phyloP scores from a whole-genome alignment of 2,113 vertebrate species.

The Lepidothrix coronata region DNA sequence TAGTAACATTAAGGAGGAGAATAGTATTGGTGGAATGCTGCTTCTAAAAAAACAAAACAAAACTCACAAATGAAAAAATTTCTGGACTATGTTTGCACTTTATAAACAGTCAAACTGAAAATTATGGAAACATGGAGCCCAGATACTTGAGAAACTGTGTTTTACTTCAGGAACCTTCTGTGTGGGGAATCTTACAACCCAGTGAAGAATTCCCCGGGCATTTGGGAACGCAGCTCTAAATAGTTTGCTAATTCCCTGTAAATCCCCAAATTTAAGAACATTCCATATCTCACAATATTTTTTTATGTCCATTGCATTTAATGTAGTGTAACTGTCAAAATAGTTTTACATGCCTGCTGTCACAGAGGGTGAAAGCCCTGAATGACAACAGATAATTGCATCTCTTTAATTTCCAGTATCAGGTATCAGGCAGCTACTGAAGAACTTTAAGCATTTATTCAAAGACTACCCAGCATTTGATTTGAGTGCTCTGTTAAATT shows the following conservation, averaged over 20 bases:
- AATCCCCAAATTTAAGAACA: background rate
- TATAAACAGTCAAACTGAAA: background rate
- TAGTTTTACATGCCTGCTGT: background rate
- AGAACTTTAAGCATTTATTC: background rate
- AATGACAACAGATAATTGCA: background rate
- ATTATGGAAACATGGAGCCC: background rate
- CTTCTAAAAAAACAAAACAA: background rate
- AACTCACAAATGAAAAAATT: background rate
- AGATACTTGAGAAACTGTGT: background rate
- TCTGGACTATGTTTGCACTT: background rate
- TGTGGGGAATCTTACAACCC: background rate
- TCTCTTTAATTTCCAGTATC: background rate
- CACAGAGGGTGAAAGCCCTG: background rate
- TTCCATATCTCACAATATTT: background rate
- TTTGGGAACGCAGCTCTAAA: background rate
- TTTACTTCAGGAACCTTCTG: background rate
- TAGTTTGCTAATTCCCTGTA: background rate
- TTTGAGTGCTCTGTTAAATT: background rate
- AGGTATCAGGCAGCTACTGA: background rate
- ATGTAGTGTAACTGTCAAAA: background rate
- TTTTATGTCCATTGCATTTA: background rate
- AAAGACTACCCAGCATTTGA: background rate
- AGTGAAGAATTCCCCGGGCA: background rate
- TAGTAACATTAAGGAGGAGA: background rate
- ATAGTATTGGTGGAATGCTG: constrained; percentile 7